phyloP scores from a whole-genome alignment of 1,140 invertebrate genomes.

The Trachelipus rathkii region DNA sequence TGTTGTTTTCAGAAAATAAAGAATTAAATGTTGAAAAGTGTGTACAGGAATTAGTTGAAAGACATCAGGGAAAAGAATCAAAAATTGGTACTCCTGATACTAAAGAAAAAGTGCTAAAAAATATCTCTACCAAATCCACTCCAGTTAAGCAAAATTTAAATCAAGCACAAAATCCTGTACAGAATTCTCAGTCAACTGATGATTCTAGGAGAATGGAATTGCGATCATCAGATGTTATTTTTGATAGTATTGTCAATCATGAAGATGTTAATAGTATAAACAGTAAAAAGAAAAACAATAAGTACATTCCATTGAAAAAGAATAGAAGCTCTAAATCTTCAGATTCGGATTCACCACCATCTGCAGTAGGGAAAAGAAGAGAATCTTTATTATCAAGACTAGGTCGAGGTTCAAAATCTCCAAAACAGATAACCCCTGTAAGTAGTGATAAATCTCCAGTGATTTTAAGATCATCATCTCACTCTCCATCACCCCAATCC shows the following conservation, averaged over 20 bases:
- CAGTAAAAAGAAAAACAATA: not conserved
- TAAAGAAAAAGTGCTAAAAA: too few relatives aligned
- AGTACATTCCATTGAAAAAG: not conserved
- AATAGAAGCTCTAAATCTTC: not conserved
- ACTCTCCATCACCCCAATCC: not conserved
- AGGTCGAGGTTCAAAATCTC: not conserved
- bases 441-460: not conserved
- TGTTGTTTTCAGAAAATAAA: constrained; percentile 6
- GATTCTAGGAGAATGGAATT: too few relatives aligned
- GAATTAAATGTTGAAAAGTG: not conserved
- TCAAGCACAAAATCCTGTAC: too few relatives aligned
- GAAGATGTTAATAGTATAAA: not conserved
- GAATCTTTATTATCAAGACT: not conserved
- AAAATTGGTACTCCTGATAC: too few relatives aligned
- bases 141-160: too few relatives aligned
- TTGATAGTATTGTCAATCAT: too few relatives aligned
- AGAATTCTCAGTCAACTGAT: too few relatives aligned
- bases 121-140: too few relatives aligned
- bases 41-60: not conserved
- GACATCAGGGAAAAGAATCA: not conserved
- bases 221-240: too few relatives aligned
- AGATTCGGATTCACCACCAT: not conserved
- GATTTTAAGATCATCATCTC: not conserved
- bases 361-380: not conserved
- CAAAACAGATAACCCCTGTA: not conserved